phyloP scores from a whole-genome alignment of 2,797 vertebrate genomes.

The Pygocentrus nattereri region DNA sequence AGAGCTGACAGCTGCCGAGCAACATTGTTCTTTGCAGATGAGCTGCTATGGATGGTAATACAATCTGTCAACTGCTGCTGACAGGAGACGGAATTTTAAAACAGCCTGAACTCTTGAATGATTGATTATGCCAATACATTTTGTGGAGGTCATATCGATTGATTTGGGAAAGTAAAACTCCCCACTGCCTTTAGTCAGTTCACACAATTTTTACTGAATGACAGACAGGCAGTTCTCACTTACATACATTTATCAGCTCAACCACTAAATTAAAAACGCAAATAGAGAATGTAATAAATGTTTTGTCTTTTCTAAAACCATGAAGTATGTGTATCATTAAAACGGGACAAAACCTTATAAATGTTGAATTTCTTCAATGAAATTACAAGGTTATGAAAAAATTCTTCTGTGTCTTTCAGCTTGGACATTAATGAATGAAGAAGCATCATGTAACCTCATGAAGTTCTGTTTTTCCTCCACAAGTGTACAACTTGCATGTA shows the following conservation, averaged over 20 bases:
- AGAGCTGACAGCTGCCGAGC: slow-evolving; percentile 31
- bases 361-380: background rate
- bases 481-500: background rate
- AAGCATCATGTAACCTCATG: background rate
- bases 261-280: slow-evolving; percentile 33
- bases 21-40: slow-evolving; percentile 56
- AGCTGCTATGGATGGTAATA: slow-evolving; percentile 74
- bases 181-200: slow-evolving; percentile 58
- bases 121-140: slow-evolving; percentile 76
- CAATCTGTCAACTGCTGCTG: slow-evolving; percentile 76
- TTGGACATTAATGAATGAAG: background rate
- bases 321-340: slow-evolving; percentile 18
- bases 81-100: slow-evolving; percentile 75
- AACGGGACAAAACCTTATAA: background rate
- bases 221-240: slow-evolving; percentile 14
- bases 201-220: slow-evolving; percentile 55
- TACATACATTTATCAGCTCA: slow-evolving; percentile 41
- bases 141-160: slow-evolving; percentile 81
- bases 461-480: background rate
- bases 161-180: slow-evolving; percentile 71
- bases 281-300: slow-evolving; percentile 9
- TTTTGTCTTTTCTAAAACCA: slow-evolving; percentile 9
- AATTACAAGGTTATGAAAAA: slow-evolving; percentile 8
- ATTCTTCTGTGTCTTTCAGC: background rate
- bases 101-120: slow-evolving; percentile 66